phyloP scores from a whole-genome alignment of 2,888 invertebrate species.

The Euclidia mi region DNA sequence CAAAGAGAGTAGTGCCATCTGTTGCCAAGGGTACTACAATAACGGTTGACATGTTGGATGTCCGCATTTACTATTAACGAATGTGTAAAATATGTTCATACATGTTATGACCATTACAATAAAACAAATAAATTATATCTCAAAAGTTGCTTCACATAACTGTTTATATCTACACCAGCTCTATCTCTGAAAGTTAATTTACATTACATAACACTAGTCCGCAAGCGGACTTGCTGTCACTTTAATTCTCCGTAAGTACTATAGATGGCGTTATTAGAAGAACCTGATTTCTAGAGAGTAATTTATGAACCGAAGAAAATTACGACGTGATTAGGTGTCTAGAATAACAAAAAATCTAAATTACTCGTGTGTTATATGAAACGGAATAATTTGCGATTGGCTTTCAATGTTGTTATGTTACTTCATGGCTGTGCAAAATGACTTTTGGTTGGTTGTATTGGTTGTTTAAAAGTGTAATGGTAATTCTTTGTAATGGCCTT shows the following conservation, averaged over 20 bases:
- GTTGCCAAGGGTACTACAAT: conserved; percentile 18
- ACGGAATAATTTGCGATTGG: background rate
- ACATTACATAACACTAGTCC: too few species aligned
- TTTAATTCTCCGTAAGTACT: conserved; percentile 21
- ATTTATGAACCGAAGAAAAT: background rate
- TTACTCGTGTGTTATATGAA: background rate
- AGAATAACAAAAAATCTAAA: too few species aligned
- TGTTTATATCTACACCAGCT: too few species aligned
- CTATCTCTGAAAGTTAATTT: too few species aligned
- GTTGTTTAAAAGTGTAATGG: conserved; percentile 20
- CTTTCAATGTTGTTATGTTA: background rate
- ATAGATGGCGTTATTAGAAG: conserved; percentile 59
- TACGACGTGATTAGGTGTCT: too few species aligned
- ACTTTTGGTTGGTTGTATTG: background rate
- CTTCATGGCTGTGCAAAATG: background rate
- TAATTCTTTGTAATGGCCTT: conserved; percentile 51
- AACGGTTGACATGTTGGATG: too few species aligned
- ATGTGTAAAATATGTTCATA: background rate
- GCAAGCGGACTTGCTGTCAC: background rate
- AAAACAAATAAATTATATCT: background rate
- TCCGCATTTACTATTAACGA: too few species aligned
- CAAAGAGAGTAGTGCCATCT: conserved; percentile 53
- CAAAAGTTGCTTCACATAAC: too few species aligned
- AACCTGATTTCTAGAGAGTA: background rate
- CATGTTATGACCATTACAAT: background rate